Percentiles rank a stretch among this genome's conserved stretches.
These are phyloP conservation scores for Drosophila prostipennis DNA, from an alignment of 2,888 invertebrate genomes.

Conservation along the genomic window DNA sequence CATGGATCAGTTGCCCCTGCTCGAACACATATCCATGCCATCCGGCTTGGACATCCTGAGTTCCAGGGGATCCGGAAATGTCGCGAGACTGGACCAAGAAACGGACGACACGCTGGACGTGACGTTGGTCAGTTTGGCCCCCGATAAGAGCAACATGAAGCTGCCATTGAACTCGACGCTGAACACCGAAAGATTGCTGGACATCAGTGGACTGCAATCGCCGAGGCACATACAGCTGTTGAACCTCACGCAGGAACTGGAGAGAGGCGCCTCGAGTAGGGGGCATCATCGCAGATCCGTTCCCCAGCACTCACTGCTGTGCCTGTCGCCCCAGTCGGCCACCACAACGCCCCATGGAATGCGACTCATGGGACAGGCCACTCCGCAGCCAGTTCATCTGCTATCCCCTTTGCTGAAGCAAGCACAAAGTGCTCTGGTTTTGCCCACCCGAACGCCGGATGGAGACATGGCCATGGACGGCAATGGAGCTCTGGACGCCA, in stretches of 20 bases:
- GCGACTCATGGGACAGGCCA: conserved; percentile 47
- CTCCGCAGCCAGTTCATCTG: conserved; percentile 64
- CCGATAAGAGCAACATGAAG: conserved; percentile 81
- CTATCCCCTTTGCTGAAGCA: conserved; percentile 69
- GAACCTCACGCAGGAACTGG: conserved; percentile 79
- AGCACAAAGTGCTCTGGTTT: conserved; percentile 75
- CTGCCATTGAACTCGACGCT: conserved; percentile 82
- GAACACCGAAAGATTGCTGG: conserved; percentile 80
- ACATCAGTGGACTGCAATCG: conserved; percentile 69
- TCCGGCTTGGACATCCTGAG: conserved; percentile 63
- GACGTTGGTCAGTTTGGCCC: conserved; percentile 69
- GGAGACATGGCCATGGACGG: conserved; percentile 35
- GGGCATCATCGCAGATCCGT: conserved; percentile 44
- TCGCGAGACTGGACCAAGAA: conserved; percentile 19
- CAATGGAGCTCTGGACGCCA: conserved; percentile 56
- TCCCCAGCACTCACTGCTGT: conserved; percentile 65
- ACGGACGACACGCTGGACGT: conserved; percentile 59
- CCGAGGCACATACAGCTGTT: conserved; percentile 76
- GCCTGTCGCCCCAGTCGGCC: conserved; percentile 76
- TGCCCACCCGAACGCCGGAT: conserved; percentile 80
- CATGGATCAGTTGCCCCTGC: conserved; percentile 71
- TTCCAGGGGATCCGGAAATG: neutral
- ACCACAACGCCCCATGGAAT: conserved; percentile 68
- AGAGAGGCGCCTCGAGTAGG: conserved; percentile 57
- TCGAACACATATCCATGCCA: conserved; percentile 79